A percentile compares a stretch with the other conserved stretches of the same genome.
Evolutionary conservation across 2,888 invertebrate genomes (phyloP).

Genomic region (Andrena marginata): DNA sequence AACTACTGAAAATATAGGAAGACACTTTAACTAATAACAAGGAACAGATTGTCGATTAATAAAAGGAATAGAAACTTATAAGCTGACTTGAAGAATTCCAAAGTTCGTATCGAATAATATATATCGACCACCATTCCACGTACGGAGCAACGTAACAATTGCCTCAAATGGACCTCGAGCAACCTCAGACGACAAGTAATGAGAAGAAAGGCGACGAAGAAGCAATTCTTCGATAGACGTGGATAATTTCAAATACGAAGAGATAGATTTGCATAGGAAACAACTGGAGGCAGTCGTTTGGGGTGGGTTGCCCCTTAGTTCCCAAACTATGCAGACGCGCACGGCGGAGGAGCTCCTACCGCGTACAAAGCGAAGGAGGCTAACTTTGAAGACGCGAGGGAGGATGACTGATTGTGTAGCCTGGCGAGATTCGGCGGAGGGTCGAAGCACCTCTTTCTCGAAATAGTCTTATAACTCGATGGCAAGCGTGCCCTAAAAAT

Average conservation of each 20-base stretch:
- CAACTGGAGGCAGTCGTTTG: constrained; percentile 18
- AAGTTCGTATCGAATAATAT: no score
- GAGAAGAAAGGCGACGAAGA: not conserved
- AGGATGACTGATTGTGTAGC: constrained; percentile 72
- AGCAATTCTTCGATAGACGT: not conserved
- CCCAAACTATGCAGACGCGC: constrained; percentile 53
- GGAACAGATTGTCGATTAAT: no score
- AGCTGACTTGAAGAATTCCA: no score
- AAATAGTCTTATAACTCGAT: constrained; percentile 73
- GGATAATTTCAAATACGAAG: constrained; percentile 6
- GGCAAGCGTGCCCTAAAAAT: constrained; percentile 65
- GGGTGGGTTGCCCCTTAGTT: constrained; percentile 44
- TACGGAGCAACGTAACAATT: no score
- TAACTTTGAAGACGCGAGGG: constrained; percentile 67
- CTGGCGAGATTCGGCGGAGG: constrained; percentile 64
- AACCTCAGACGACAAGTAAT: not conserved
- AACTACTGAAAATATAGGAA: no score
- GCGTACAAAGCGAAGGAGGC: constrained; percentile 18
- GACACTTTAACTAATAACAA: no score
- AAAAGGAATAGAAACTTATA: no score
- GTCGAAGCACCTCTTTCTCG: constrained; percentile 60
- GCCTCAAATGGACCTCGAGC: no score
- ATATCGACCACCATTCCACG: no score
- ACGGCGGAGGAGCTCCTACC: constrained; percentile 33
- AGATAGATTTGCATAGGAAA: not conserved